A percentile compares a stretch with the other conserved stretches of the same genome.
Conservation (phyloP, 2,888 invertebrate genomes). For the Lutraria lutraria region DNA sequence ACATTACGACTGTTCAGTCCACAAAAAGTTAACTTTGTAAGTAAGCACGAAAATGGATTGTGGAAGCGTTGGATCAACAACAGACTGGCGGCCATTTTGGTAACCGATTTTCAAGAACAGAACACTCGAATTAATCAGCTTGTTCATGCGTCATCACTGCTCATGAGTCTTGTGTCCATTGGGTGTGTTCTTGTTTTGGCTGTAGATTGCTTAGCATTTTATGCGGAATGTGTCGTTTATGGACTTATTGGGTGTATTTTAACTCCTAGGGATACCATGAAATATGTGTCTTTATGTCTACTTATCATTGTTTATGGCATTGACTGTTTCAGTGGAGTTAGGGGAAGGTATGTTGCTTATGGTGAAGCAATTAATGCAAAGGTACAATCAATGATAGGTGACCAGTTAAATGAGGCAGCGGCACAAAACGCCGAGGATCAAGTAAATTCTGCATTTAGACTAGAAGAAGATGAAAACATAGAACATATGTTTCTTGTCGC, state of each 20-base stretch:
- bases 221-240: conserved; percentile 59
- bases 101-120: conserved; percentile 37
- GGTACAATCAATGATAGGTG: conserved; percentile 43
- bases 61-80: neutral
- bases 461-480: neutral
- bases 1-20: conserved; percentile 42
- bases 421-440: conserved; percentile 32
- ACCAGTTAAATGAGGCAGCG: conserved; percentile 42
- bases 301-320: conserved; percentile 49
- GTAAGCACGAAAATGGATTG: neutral
- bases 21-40: neutral
- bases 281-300: conserved; percentile 49
- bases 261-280: conserved; percentile 42
- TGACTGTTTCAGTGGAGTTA: conserved; percentile 50
- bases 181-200: conserved; percentile 45
- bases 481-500: conserved; percentile 32
- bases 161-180: conserved; percentile 49
- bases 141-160: conserved; percentile 36
- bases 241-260: conserved; percentile 53
- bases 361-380: conserved; percentile 44
- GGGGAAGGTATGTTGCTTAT: conserved; percentile 41
- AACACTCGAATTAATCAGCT: conserved; percentile 47
- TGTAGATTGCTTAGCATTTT: conserved; percentile 58
- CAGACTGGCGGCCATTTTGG: conserved; percentile 35
- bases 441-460: conserved; percentile 52